Percentiles rank a stretch among this genome's conserved stretches.
Evolutionary conservation across 2,113 vertebrate species (phyloP).

Genomic region (Hylia prasina): DNA sequence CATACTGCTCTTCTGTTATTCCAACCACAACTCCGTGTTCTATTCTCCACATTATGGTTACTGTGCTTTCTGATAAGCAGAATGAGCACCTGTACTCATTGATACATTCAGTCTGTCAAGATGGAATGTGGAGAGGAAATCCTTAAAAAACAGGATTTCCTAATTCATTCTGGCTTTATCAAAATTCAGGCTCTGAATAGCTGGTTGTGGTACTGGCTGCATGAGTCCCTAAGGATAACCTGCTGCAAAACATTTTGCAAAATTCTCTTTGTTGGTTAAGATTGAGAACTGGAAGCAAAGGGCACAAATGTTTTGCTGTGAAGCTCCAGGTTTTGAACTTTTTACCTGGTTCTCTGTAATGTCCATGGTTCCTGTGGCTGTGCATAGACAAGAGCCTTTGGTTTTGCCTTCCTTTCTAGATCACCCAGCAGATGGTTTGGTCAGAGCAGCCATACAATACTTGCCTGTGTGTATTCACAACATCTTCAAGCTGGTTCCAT

Average conservation of each 20-base stretch:
- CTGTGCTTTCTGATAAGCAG: not conserved
- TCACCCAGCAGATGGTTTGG: not conserved
- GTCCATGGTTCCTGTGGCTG: not conserved
- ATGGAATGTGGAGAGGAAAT: not conserved
- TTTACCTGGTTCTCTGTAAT: not conserved
- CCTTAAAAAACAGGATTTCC: not conserved
- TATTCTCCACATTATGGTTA: not conserved
- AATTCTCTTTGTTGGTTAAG: not conserved
- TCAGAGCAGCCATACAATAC: slow-evolving; percentile 30
- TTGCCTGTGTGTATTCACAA: not conserved
- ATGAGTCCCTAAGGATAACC: not conserved
- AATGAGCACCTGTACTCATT: not conserved
- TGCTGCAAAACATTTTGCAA: not conserved
- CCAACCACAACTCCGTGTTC: accelerated
- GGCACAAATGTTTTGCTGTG: not conserved
- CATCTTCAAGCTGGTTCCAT: not conserved
- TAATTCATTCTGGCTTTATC: not conserved
- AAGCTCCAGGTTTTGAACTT: not conserved
- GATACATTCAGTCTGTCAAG: not conserved
- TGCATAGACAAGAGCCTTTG: not conserved
- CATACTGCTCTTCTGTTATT: not conserved
- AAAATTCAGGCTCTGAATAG: not conserved
- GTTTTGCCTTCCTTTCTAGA: not conserved
- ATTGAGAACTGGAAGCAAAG: not conserved
- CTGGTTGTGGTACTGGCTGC: not conserved